These are phyloP conservation scores for Cossypha caffra DNA, from an alignment of 2,797 vertebrate species.

Conservation along the genomic window DNA sequence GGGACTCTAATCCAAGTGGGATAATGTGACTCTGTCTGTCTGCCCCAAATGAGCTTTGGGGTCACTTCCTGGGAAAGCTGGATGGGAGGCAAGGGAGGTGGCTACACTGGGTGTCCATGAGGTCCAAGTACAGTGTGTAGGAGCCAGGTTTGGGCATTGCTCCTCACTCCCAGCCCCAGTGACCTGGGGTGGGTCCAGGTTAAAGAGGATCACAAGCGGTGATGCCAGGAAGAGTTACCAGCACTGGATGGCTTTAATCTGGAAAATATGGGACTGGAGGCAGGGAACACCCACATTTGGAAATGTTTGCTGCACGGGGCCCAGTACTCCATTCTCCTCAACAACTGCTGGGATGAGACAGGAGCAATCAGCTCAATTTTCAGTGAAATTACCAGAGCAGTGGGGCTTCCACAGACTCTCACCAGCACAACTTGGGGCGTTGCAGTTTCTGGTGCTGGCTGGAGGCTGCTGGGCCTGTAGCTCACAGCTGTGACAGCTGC, in stretches of 20 bases:
- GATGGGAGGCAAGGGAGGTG: background rate
- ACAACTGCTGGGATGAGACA: background rate
- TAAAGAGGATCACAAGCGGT: fast-evolving
- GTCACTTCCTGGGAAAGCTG: background rate
- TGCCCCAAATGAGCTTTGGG: background rate
- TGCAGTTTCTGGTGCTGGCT: background rate
- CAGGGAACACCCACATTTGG: background rate
- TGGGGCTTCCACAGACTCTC: background rate
- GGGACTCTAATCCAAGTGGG: background rate
- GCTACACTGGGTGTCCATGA: background rate
- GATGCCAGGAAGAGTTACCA: background rate
- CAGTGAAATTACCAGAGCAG: background rate
- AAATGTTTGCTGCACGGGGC: background rate
- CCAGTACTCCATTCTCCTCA: background rate
- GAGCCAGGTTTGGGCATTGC: background rate
- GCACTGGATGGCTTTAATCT: background rate
- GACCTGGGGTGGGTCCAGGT: fast-evolving
- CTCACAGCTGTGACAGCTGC: background rate
- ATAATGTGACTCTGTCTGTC: fast-evolving
- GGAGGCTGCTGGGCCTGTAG: background rate
- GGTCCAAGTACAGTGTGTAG: background rate
- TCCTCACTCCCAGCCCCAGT: background rate
- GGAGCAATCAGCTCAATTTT: background rate
- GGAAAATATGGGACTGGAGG: background rate
- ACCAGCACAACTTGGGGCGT: background rate